Evolutionary conservation across 2,888 invertebrate species (phyloP), one percentile per base, ranked within the genome.

Genomic region (Nebria brevicollis): DNA sequence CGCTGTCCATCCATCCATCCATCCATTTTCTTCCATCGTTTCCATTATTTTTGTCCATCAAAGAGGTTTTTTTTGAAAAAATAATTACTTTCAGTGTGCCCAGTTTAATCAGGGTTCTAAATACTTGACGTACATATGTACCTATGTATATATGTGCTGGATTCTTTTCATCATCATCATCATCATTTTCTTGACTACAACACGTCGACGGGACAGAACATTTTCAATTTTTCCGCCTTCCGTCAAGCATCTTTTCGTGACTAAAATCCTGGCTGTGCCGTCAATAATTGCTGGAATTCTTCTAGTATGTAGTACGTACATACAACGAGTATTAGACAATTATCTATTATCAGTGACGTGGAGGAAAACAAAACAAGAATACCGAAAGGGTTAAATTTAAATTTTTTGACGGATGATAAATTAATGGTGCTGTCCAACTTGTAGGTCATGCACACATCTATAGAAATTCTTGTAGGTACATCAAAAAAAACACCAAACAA

Each of bases 1-100:
- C 34, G 34, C 66, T 66, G 70, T 70, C 34, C 26, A 34, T 70
- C 70, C 70, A 70, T 70, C 20, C 70, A 70, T 70, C 70, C 70
- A 70, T 70, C 20, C 70, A 70, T 70, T 70, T 70, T 70, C 70
- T 70, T 20, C 70, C 70, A 70, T 72, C 65, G 81, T 77, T 77
- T 81, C 77, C 81, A 81, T 81, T 81, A 81, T 81, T 81, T 81
- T 81, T 77, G 73, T 76, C 77, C 81, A 81, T 76, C 81, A 76
- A 72, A 77, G 72, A 81, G 66, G 72, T 76, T 81, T 77, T 81
- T 65, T 54, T 54, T 54, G 8, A 8, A 66, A 75, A 80, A 80
- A 80, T 80, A 80, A 80, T 80, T 80, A 80, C 75, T 80, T 80
- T 80, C 80, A 13, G 75, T 70, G 73, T 13, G 80, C 75, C 64